These are phyloP conservation scores for Erithacus rubecula DNA, from an alignment of 2,797 vertebrate genomes.

Conservation along the genomic window DNA sequence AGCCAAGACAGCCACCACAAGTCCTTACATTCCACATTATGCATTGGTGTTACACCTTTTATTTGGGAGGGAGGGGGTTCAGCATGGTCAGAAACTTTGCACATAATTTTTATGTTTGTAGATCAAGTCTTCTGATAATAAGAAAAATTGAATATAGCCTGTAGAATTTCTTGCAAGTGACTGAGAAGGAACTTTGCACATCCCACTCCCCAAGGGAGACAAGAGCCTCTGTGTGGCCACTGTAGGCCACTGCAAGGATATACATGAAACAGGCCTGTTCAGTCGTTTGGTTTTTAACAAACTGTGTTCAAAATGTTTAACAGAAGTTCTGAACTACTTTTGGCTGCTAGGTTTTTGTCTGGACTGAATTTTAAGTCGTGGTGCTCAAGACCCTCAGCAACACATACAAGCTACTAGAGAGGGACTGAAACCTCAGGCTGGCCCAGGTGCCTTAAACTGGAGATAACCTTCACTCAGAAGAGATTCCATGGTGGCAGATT, in stretches of 20 bases:
- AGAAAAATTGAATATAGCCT: background rate
- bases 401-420: rapidly evolving
- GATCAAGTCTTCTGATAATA: background rate
- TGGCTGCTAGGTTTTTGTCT: background rate
- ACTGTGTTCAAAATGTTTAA: background rate
- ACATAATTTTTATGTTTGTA: background rate
- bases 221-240: background rate
- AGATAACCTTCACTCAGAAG: background rate
- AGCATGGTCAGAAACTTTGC: background rate
- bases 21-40: background rate
- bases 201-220: background rate
- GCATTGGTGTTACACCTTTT: background rate
- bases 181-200: background rate
- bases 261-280: background rate
- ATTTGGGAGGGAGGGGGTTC: rapidly evolving
- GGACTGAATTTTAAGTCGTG: background rate
- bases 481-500: background rate
- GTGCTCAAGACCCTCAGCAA: background rate
- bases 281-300: background rate
- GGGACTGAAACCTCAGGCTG: background rate
- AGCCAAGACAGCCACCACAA: background rate
- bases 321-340: background rate
- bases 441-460: background rate
- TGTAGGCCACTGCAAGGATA: background rate
- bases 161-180: background rate